Base-by-base conservation (phyloP, 1,140 invertebrate genomes). In the Penaeus vannamei region DNA sequence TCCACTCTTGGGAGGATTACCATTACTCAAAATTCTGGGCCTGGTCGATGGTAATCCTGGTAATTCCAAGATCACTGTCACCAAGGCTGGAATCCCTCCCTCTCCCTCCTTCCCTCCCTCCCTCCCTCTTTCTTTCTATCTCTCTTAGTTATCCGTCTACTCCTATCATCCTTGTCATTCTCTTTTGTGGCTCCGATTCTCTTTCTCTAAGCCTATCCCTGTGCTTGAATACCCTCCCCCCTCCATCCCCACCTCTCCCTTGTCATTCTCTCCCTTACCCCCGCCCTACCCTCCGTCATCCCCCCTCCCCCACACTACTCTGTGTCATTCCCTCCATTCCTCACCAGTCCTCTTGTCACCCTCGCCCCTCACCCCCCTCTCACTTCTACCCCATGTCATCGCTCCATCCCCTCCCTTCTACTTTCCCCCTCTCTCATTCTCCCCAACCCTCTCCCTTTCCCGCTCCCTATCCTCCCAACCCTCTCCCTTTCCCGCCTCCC, bases 401-500 rank as follows among this genome's bases (percentile, higher is more conserved):
- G 20, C 26, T 26, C 19, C n/a, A n/a, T 23, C 61, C 59, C 81
- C 60, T 32, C 62, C 69, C 17, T 36, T 61, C n/a, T 7, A 66
- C 61, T 19, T 60, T 0, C 17, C 36, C 60, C 23, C 82, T 36
- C 82, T 62, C 60, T 17, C 60, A 32, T 20, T 2, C 5, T 5
- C 36, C 36, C 36, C 36, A 2, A 36, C 77, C 42, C 46, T 59
- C 42, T 14, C 64, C 46, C 64, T 14, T 64, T 14, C 42, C 42
- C 10, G 53, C 26, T 32, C 32, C 32, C 82, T 32, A 29, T 32
- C 0, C 19, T 60, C 36, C 82, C 32, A 20, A 36, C 82, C 66
- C 82, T 36, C 60, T 66, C 61, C 42, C 60, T 36, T 64, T 84
- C 60, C 42, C 83, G 20, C 83, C 83, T 66, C 26, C 69, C 60